phyloP scores from a whole-genome alignment of 1,140 invertebrate species.

The Planococcus citri region DNA sequence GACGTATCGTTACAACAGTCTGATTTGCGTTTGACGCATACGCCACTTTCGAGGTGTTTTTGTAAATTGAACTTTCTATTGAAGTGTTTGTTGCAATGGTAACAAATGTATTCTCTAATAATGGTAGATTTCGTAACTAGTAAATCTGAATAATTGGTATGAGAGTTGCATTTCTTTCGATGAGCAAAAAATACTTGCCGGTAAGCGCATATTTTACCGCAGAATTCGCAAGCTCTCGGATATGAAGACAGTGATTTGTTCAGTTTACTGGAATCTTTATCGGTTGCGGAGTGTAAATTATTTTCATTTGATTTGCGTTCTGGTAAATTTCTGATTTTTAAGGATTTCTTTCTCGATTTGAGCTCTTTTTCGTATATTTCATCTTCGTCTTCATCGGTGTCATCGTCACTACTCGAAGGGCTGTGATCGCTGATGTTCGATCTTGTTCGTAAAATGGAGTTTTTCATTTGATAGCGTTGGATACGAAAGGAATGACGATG shows the following conservation, averaged over 20 bases:
- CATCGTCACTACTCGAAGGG: too few relatives aligned
- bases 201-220: background rate
- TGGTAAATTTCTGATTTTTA: too few relatives aligned
- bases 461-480: background rate
- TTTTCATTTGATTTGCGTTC: background rate
- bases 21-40: background rate
- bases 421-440: background rate
- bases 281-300: background rate
- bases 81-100: background rate
- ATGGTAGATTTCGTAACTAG: background rate
- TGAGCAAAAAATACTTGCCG: slow-evolving; percentile 2
- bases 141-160: background rate
- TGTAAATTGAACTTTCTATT: background rate
- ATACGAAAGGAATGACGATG: too few relatives aligned
- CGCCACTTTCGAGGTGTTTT: background rate
- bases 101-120: slow-evolving; percentile 2
- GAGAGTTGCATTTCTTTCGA: background rate
- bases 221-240: background rate
- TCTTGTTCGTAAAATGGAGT: background rate
- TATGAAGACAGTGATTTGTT: background rate
- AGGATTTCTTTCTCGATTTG: background rate
- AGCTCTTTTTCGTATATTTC: background rate
- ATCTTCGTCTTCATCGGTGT: too few relatives aligned
- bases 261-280: background rate
- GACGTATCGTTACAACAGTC: background rate